These are phyloP conservation scores for Cinclus cinclus DNA, from an alignment of 2,113 vertebrate genomes.

Conservation along the genomic window DNA sequence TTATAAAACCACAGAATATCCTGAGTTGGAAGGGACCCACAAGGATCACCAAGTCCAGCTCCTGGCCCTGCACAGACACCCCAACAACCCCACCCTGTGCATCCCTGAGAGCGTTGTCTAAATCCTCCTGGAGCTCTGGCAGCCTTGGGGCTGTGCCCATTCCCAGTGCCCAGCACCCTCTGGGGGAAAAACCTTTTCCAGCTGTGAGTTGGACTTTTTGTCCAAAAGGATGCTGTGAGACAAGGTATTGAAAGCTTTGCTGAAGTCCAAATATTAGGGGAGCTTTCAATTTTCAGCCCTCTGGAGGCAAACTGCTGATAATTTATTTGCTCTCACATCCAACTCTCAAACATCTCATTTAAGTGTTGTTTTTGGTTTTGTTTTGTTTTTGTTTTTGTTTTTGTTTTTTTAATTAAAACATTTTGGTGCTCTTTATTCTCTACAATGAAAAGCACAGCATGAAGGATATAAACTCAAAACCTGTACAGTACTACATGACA, in stretches of 20 bases:
- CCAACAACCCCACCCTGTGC: not conserved
- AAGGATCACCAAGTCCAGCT: not conserved
- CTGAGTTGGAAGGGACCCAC: not conserved
- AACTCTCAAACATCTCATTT: not conserved
- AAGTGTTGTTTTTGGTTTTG: not conserved
- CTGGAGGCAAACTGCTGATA: not conserved
- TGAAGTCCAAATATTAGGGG: not conserved
- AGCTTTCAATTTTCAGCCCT: not conserved
- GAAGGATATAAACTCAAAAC: not conserved
- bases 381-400: no score
- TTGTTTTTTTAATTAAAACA: not conserved
- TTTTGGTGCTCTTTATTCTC: not conserved
- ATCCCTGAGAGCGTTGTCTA: fast-evolving
- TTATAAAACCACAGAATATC: not conserved
- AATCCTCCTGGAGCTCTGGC: not conserved
- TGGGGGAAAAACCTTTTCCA: not conserved
- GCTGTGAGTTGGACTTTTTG: not conserved
- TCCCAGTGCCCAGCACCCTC: not conserved
- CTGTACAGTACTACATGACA: not conserved
- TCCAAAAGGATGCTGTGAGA: not conserved
- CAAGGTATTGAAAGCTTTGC: not conserved
- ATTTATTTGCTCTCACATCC: not conserved
- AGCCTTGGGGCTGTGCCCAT: fast-evolving
- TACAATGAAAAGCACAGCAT: not conserved
- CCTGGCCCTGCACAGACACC: not conserved